Conservation (phyloP, 2,113 vertebrate species). For the Xerus inauris region DNA sequence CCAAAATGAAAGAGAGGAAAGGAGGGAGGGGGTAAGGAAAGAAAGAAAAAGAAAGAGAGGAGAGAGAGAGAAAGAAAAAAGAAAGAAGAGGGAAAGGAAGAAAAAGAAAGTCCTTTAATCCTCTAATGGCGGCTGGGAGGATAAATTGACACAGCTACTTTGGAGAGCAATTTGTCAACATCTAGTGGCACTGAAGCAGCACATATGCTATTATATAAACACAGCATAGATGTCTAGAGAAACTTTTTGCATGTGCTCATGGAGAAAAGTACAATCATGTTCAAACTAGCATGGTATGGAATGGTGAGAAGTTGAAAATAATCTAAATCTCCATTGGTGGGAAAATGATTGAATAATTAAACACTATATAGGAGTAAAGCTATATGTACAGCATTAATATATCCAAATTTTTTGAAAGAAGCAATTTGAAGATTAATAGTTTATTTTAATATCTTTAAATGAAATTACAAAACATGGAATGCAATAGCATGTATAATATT, state of each 20-base stretch:
- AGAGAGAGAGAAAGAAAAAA: too few species aligned
- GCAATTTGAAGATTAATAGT: background rate
- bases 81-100: background rate
- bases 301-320: background rate
- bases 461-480: background rate
- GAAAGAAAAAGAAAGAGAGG: fast-evolving
- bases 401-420: background rate
- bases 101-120: background rate
- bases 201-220: background rate
- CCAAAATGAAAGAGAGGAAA: too few species aligned
- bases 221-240: background rate
- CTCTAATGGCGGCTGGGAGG: background rate
- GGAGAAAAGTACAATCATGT: background rate
- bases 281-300: background rate
- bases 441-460: background rate
- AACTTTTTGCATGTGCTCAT: background rate
- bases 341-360: background rate
- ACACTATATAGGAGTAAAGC: background rate
- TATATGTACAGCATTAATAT: background rate
- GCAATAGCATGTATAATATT: background rate
- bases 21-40: too few species aligned
- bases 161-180: background rate
- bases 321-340: background rate
- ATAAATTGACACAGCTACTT: background rate
- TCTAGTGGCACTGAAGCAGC: background rate